Evolutionary conservation across 2,113 vertebrate species (phyloP), one percentile per base, ranked within the genome.

Genomic region (Caretta caretta): DNA sequence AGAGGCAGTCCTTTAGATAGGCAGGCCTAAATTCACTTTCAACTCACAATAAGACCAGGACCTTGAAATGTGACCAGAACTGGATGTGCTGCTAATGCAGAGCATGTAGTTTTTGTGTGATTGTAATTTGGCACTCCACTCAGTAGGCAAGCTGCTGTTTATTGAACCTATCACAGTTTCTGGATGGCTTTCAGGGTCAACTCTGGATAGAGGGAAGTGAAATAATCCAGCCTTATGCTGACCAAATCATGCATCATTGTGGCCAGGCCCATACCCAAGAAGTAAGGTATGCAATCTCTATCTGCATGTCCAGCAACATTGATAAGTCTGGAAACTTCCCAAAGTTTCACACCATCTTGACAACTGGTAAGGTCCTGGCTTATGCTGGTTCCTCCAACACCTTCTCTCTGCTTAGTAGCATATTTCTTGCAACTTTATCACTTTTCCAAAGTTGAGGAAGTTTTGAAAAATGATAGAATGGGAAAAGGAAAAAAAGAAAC

Each of bases 1-100:
- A 95, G 90, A 92, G 17, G 53, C 75, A 89, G 17, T 75, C 94
- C 93, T 94, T 93, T 86, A 91, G 57, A 49, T 19, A 92, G 3
- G 8, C 82, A 72, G 9, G 13, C 42, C 11, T 27, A 78, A 50
- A 49, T 27, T 91, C 35, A 62, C 16, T 80, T 91, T 17, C 3
- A 50, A 88, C 72, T 85, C 83, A 92, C 94, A 89, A 48, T 95
- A 94, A 93, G 48, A 85, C 17, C 20, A 27, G 27, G 78, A 91
- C 84, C 59, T 20, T 48, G 31, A 84, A 57, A 86, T 95, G 87
- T 87, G 90, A 75, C 65, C 38, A 75, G 86, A 69, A 76, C 0
- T 0, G 7, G 65, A 8, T 0, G 4, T 25, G 38, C 59, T 81
- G 3, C 19, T 83, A 54, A 53, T 83, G n/a, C 69, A 79, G 81